Evolutionary conservation across 1,140 invertebrate species (phyloP), one percentile per base, ranked within the genome.

Genomic region (Eueides isabella): DNA sequence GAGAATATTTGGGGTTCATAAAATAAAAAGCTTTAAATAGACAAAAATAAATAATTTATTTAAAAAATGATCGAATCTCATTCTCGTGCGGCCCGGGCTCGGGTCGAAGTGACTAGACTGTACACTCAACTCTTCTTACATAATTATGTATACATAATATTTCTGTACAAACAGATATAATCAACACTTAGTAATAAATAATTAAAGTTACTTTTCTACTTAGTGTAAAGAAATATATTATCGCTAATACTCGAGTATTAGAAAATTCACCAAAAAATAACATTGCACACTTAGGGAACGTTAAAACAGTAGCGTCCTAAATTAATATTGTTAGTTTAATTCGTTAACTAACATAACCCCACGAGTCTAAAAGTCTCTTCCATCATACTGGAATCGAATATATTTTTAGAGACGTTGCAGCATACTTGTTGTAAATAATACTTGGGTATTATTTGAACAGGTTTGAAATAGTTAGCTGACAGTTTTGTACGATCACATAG

Each of bases 231-330:
- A 90, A 85, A 88, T 88, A 55, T 55, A 85, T 87, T 87, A 87
- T 86, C 71, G 85, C 91, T 93, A 93, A 93, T 93, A 93, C 90
- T 92, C 91, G 91, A 93, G 91, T 91, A 92, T 92, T 92, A 91
- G 88, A 92, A 86, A 80, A 91, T 88, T 76, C 89, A 92, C 85
- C 87, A 84, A 91, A 91, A 90, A 89, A 90, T 89, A 85, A 87
- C 86, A 84, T 84, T 80, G 87, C 88, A 91, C 89, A 88, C 87
- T 85, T 84, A 83, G 79, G 82, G 88, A 87, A 81, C 78, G 81
- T 85, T 80, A 87, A 76, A 67, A 80, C 67, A 80, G 74, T 85
- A 80, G 81, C 79, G 69, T 82, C 80, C 86, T 89, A 88, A 80
- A 87, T 86, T 88, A 90, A 81, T 87, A 80, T 85, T 86, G 91